Conservation (phyloP, 2,797 vertebrate genomes). For the Micropoecilia bifurca region DNA sequence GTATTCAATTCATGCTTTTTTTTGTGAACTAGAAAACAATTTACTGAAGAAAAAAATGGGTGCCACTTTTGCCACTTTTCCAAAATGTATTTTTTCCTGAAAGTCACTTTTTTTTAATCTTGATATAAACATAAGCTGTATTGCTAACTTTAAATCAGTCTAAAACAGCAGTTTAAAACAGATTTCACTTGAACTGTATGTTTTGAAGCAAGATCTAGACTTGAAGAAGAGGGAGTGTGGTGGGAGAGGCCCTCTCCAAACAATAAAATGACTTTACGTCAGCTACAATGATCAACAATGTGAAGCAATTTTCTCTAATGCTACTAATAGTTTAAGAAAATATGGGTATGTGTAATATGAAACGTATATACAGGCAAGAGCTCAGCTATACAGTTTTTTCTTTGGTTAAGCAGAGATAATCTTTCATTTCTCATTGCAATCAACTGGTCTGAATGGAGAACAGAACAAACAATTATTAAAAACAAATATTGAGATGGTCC, state of each 20-base stretch:
- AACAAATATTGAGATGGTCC: slow-evolving; percentile 1
- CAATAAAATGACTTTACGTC: background rate
- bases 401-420: background rate
- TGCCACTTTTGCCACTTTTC: background rate
- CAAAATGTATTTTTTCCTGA: background rate
- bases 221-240: background rate
- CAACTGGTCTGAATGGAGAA: background rate
- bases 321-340: background rate
- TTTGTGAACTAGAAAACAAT: background rate
- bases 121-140: background rate
- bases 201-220: background rate
- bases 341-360: background rate
- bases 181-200: background rate
- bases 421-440: background rate
- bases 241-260: background rate
- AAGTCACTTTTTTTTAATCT: background rate
- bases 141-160: background rate
- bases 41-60: background rate
- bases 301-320: background rate
- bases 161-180: background rate
- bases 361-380: background rate
- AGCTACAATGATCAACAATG: background rate
- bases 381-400: background rate
- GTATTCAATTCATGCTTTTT: background rate
- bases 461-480: background rate